Evolutionary conservation across 1,140 invertebrate genomes (phyloP).

Genomic region (Sweltsa coloradensis): DNA sequence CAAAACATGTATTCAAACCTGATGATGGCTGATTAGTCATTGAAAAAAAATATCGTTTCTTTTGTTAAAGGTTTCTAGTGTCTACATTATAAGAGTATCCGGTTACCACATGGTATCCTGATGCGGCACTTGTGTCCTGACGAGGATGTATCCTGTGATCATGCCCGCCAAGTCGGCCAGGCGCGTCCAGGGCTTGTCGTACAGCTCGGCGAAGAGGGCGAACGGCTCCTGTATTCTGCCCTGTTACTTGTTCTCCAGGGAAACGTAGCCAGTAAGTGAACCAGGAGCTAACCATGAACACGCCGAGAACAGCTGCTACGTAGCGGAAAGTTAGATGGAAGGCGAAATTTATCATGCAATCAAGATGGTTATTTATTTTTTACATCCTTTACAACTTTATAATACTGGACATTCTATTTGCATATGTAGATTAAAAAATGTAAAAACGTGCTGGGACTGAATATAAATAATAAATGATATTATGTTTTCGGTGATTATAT

Average conservation of each 20-base stretch:
- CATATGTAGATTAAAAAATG: neutral
- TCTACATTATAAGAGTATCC: too few species aligned
- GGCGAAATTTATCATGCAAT: neutral
- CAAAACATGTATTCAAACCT: too few species aligned
- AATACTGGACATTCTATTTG: neutral
- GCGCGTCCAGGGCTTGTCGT: conserved; percentile 32
- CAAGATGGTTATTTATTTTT: neutral
- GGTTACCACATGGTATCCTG: too few species aligned
- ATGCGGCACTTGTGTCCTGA: too few species aligned
- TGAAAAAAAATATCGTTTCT: too few species aligned
- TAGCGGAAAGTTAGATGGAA: conserved; percentile 14
- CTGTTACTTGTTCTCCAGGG: conserved; percentile 23
- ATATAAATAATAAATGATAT: neutral
- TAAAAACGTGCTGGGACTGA: neutral
- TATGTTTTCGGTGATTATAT: neutral
- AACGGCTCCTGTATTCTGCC: conserved; percentile 31
- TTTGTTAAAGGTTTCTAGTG: too few species aligned
- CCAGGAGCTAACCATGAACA: conserved; percentile 28
- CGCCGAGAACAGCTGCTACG: conserved; percentile 20
- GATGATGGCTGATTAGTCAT: too few species aligned
- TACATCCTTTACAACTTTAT: neutral
- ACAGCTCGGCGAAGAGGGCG: conserved; percentile 30
- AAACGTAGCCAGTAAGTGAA: conserved; percentile 28
- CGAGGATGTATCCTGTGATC: conserved; percentile 28
- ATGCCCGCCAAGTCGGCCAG: conserved; percentile 32